Evolutionary conservation across 37 sponge, comb jelly and placozoan genomes (phyloP), one percentile per base, ranked within the genome.

Genomic region (Hexactinellida sp.): DNA sequence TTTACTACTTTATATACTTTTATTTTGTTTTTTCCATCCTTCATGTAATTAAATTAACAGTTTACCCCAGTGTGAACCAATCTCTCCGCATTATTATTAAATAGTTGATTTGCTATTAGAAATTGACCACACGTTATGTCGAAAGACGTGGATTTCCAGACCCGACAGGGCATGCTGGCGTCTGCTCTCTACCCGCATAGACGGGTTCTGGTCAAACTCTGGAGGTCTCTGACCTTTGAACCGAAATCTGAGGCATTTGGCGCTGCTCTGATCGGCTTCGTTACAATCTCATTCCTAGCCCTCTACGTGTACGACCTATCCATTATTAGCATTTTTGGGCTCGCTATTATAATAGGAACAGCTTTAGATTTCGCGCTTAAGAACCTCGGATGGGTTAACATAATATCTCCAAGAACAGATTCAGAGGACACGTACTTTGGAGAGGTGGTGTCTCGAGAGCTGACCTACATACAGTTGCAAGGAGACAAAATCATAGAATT

Each of bases 171-270:
- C 1, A 63, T 63, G 21, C 34, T 63, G 5, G 30, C 76, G 5
- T 63, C 76, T n/a, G 76, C 13, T 23, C 34, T 63, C 25, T 63
- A 63, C 76, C 76, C 76, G 13, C 76, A 63, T 23, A 63, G 76
- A 63, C 76, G 76, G 5, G 21, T 63, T 7, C 76, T 63, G 5
- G 30, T 63, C 3, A 63, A 63, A 63, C 25, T 63, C 19, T 63
- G 76, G 76, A 63, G 13, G 13, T 10, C 76, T 63, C 76, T 63
- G 34, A 63, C 76, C 1, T 63, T 63, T 63, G 76, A 63, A n/a
- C 76, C 76, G 30, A 63, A 63, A 63, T 63, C 76, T 21, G 76
- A 63, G 34, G 76, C 76, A 28, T 63, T 63, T 28, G 76, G 76
- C 5, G 76, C 76, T 23, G 76, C 76, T 28, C 76, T 63, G 28